These are phyloP conservation scores for Heliconius erato DNA, from an alignment of 2,888 invertebrate species.

Conservation along the genomic window DNA sequence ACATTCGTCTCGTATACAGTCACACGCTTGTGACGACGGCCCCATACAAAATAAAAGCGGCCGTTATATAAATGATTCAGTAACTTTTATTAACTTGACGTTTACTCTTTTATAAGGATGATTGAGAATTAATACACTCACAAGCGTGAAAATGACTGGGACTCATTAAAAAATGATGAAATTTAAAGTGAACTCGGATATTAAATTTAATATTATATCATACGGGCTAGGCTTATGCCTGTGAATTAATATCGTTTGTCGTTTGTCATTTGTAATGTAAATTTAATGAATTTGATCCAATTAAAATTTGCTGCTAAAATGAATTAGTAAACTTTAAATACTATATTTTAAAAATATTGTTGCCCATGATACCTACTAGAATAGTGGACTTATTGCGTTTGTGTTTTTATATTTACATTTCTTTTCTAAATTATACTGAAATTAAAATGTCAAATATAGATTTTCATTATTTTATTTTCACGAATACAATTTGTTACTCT, in stretches of 20 bases:
- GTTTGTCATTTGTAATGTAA: neutral
- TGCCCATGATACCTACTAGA: too few relatives aligned
- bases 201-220: conserved; percentile 40
- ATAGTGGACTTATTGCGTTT: too few relatives aligned
- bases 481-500: too few relatives aligned
- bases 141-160: conserved; percentile 13
- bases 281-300: conserved; percentile 1
- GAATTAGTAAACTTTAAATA: neutral
- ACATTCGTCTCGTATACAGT: too few relatives aligned
- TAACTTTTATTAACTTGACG: neutral
- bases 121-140: conserved; percentile 43
- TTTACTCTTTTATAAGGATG: neutral
- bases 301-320: neutral
- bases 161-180: conserved; percentile 36
- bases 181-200: conserved; percentile 42
- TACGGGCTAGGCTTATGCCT: conserved; percentile 34
- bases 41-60: too few relatives aligned
- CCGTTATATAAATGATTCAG: neutral
- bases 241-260: conserved; percentile 30
- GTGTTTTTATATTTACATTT: too few relatives aligned
- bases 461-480: too few relatives aligned
- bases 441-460: too few relatives aligned
- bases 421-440: too few relatives aligned
- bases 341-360: too few relatives aligned
- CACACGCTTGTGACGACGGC: too few relatives aligned